A percentile compares a stretch with the other conserved stretches of the same genome.
Evolutionary conservation across 1,140 invertebrate species (phyloP).

Genomic region (Pinna nobilis): DNA sequence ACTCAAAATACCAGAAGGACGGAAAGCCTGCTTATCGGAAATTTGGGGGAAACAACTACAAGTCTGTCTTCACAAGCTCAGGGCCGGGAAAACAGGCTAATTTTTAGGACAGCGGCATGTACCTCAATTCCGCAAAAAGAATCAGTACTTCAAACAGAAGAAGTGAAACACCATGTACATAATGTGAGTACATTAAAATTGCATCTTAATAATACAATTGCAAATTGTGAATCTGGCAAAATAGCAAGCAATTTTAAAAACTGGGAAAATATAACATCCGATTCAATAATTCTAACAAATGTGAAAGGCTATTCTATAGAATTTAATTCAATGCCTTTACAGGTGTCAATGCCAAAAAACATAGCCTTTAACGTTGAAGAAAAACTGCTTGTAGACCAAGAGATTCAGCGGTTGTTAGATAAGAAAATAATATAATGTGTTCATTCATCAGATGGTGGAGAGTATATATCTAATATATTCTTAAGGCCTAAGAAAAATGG

Average conservation of each 20-base stretch:
- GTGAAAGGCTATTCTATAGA: background rate
- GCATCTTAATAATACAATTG: too few species aligned
- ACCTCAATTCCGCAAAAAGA: too few species aligned
- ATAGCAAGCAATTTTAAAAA: conserved; percentile 9
- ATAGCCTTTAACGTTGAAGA: background rate
- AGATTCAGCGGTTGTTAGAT: conserved; percentile 27
- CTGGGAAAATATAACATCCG: conserved; percentile 22
- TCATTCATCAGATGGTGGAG: background rate
- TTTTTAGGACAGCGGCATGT: too few species aligned
- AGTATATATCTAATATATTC: conserved; percentile 53
- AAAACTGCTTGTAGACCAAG: conserved; percentile 8
- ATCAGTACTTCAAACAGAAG: too few species aligned
- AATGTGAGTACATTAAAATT: too few species aligned
- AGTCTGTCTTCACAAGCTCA: too few species aligned
- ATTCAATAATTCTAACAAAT: background rate
- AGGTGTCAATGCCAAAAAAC: background rate
- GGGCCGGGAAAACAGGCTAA: too few species aligned
- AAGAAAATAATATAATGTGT: conserved; percentile 32
- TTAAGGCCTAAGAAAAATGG: conserved; percentile 48
- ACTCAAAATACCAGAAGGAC: background rate
- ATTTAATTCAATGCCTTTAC: background rate
- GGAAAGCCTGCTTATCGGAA: too few species aligned
- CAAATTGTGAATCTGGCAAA: conserved; percentile 11
- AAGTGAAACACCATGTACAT: too few species aligned
- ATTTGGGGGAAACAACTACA: too few species aligned